Evolutionary conservation across 2,888 invertebrate genomes (phyloP), one percentile per base, ranked within the genome.

Genomic region (Drosophila histrio): DNA sequence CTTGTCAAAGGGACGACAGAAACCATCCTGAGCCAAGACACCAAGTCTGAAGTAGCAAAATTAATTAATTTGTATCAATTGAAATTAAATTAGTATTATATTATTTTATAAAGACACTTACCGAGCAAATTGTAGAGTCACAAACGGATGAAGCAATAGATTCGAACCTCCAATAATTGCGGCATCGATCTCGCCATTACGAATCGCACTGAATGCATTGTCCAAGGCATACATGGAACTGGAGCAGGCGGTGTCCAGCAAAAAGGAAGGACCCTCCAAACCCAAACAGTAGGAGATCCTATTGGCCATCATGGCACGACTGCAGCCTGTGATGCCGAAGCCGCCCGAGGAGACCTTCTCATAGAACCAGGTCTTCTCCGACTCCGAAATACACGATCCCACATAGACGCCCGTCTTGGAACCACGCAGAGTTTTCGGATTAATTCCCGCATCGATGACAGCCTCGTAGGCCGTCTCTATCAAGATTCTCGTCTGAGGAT

Each of bases 161-260:
- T 96, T 97, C 15, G 95, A 94, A 0, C 97, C 98, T 4, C 96
- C 97, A 2, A 99, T 97, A 54, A 99, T 94, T 0, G 98, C 98
- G 0, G 95, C 93, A 67, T 99, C 98, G 87, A 97, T 97, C 68
- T 95, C 94, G 0, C 97, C 97, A 74, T 94, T 94, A 30, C 96
- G 93, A 43, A 98, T 94, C 0, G 96, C 94, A 46, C 94, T 93
- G 90, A 95, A 96, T 11, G 96, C 97, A 72, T 95, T 95, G 83
- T 98, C 97, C 58, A 98, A 76, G 0, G 98, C 98, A 79, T 96
- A 95, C 75, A 98, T 93, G 7, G 97, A 96, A 57, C 98, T 98
- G n/a, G 97, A 97, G 91, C 98, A 99, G 0, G 98, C 98, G 0
- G 98, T 97, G 92, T 99, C 98, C 8, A 97, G 93, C 0, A 96